Evolutionary conservation across 2,888 invertebrate genomes (phyloP), one percentile per base, ranked within the genome.

Genomic region (Spodoptera exigua): DNA sequence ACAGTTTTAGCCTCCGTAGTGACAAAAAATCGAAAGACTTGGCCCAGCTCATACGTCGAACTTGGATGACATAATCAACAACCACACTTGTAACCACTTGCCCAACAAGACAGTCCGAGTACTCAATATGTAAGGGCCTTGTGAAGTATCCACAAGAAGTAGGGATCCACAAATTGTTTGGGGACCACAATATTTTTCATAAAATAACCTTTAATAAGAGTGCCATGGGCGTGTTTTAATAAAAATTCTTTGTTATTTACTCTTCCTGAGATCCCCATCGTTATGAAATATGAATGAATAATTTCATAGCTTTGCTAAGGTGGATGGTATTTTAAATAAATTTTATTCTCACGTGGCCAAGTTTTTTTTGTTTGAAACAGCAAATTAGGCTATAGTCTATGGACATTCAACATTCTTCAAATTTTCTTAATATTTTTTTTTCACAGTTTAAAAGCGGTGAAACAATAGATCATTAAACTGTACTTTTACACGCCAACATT

Each of bases 181-280:
- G 27, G 51, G 41, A 64, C 49, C 46, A 17, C 14, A 37, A 16
- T 32, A 58, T 52, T 51, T 48, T 47, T 51, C 17, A 64, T 64
- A 43, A 21, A 49, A 63, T 45, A 49, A 49, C 40, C 40, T 55
- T 47, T 43, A 21, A 48, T 62, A 55, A 49, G 48, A 43, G 7
- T 14, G 2, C 37, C 27, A 34, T 41, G 36, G n/a, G 18, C 17
- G 21, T 44, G 32, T 40, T 65, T 59, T 59, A 65, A 48, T 48
- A 44, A 53, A 58, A 39, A 47, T 7, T 43, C 36, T 45, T 65
- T 43, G 37, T 21, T 40, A 44, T 47, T 14, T 48, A 52, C 17
- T 58, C 41, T 47, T 40, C 40, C 18, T 34, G 3, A 36, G 27
- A 41, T 47, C 41, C 17, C 48, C 10, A 43, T 14, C 32, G 12